Base-by-base conservation (phyloP, 2,888 invertebrate species). In the Nomada lathburiana region DNA sequence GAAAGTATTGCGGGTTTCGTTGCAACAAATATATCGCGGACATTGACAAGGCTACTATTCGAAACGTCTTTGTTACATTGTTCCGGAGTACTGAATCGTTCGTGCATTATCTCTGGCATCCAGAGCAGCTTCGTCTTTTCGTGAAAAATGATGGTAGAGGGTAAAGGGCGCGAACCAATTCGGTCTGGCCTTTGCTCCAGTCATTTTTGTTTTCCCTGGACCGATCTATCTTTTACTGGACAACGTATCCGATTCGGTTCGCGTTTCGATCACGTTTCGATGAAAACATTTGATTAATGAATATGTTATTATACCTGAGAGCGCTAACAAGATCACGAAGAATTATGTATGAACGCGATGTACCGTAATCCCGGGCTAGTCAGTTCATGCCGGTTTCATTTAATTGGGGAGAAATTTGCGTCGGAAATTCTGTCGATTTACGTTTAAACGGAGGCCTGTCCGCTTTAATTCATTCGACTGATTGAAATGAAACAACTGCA, bases 91-190 rank as follows among this genome's bases (percentile, higher is more conserved):
- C 23, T 16, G 23, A 55, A 20, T 55, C 42, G 23, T 55, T 67
- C 20, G 36, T 20, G 55, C 16, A 44, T 63, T 20, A 55, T 26
- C 72, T 44, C 4, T 18, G 42, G 18, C 23, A 53, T 59, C 69
- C 18, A 9, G 55, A n/a, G 16, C 16, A 18, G 42, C 23, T 57
- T 29, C n/a, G 16, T 9, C 29, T n/a, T 52, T 13, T 47, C 20
- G 26, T 64, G 72, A 72, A 64, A 64, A 72, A 72, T 47, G 53
- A 26, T 16, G 5, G 13, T 1, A 0, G 55, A 20, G 13, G n/a
- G 72, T 16, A 72, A 63, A 63, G 72, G 55, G n/a, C 63, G 7
- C 44, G 64, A 16, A 26, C 10, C 23, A 26, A 72, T 63, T 63
- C 63, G n/a, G 23, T 16, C 3, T 1, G 9, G 44, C 13, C 53